Conservation (phyloP, 2,797 vertebrate species). For the Pangasius djambal region DNA sequence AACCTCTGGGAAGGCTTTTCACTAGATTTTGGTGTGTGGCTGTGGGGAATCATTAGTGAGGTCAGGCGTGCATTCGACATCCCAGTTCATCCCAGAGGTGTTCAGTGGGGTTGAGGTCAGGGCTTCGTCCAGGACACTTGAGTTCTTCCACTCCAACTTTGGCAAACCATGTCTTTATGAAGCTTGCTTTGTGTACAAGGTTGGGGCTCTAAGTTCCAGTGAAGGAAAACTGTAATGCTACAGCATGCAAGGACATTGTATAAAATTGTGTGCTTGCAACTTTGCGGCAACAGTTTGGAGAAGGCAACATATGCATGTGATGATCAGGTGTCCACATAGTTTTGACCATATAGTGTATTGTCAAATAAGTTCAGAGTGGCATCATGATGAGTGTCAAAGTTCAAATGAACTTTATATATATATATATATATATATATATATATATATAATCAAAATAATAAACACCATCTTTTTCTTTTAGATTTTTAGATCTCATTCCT, state of each 20-base stretch:
- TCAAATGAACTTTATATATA: not conserved
- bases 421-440: not conserved
- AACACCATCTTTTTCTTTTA: not conserved
- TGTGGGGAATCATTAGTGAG: too few species aligned
- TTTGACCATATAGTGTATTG: not conserved
- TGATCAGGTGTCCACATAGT: not conserved
- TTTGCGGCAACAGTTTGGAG: not conserved
- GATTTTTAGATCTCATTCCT: not conserved
- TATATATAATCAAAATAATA: not conserved
- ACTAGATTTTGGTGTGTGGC: not conserved
- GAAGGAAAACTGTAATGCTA: not conserved
- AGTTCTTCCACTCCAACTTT: not conserved
- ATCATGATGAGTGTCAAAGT: not conserved
- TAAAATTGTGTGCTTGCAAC: not conserved
- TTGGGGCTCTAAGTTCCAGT: not conserved
- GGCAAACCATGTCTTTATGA: too few species aligned
- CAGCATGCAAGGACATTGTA: not conserved
- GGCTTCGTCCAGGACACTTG: not conserved
- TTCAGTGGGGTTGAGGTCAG: not conserved
- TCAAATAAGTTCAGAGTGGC: not conserved
- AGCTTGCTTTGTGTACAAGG: too few species aligned
- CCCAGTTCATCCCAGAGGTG: not conserved
- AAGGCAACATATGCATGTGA: not conserved
- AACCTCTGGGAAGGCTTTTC: not conserved
- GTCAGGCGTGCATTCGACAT: too few species aligned